Conservation (phyloP, 2,888 invertebrate genomes). For the Drosophila siamana region DNA sequence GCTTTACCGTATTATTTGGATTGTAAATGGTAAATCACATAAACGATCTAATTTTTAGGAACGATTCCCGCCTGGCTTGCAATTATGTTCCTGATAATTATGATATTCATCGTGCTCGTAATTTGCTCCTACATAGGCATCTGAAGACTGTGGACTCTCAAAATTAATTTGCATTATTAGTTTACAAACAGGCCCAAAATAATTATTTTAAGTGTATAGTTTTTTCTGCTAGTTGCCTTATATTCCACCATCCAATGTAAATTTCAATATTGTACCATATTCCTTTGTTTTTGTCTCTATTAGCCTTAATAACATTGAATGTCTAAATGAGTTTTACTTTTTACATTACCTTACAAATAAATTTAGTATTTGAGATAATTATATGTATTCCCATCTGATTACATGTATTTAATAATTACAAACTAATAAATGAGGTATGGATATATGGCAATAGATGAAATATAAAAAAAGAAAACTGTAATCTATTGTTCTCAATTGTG, state of each 20-base stretch:
- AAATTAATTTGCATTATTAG: slow-evolving; percentile 67
- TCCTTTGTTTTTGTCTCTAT: not conserved
- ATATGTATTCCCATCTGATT: not conserved
- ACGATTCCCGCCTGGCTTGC: slow-evolving; percentile 93
- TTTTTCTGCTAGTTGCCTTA: slow-evolving; percentile 63
- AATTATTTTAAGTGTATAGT: slow-evolving; percentile 74
- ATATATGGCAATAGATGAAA: slow-evolving; percentile 48
- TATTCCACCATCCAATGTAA: slow-evolving; percentile 43
- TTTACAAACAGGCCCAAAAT: slow-evolving; percentile 47
- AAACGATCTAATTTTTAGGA: slow-evolving; percentile 86
- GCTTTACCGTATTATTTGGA: not conserved
- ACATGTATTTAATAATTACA: slow-evolving; percentile 9
- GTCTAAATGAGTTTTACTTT: slow-evolving; percentile 36
- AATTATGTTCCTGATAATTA: slow-evolving; percentile 90
- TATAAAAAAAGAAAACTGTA: no score
- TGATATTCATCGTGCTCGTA: slow-evolving; percentile 92
- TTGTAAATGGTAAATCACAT: not conserved
- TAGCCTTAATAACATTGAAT: slow-evolving; percentile 30
- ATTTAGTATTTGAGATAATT: slow-evolving; percentile 31
- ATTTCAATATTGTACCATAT: slow-evolving; percentile 59
- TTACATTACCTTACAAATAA: slow-evolving; percentile 36
- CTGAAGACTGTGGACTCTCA: slow-evolving; percentile 80
- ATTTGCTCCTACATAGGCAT: slow-evolving; percentile 94
- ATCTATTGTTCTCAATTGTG: no score
- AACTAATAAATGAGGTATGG: slow-evolving; percentile 42